Conservation (phyloP, 2,888 invertebrate genomes). For the Stomorhina lunata region DNA sequence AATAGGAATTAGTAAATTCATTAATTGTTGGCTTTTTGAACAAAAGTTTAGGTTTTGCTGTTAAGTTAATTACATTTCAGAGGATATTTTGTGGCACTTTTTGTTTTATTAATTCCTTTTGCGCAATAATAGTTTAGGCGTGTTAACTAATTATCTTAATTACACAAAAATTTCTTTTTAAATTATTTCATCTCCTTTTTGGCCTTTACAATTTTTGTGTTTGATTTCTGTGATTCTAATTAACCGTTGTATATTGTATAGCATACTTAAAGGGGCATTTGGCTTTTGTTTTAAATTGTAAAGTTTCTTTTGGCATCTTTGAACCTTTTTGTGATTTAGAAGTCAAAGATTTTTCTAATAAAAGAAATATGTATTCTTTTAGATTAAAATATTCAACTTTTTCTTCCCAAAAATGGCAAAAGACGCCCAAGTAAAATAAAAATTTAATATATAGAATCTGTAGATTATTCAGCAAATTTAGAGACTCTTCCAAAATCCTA, state of each 20-base stretch:
- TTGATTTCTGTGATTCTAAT: background rate
- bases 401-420: no score
- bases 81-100: background rate
- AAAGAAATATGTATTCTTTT: background rate
- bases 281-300: background rate
- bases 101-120: background rate
- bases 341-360: background rate
- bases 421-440: no score
- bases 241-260: background rate
- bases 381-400: background rate
- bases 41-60: background rate
- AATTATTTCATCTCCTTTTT: no score
- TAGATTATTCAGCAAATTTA: no score
- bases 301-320: background rate
- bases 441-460: no score
- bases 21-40: background rate
- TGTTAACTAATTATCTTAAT: constrained; percentile 14
- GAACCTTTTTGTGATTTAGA: background rate
- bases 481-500: no score
- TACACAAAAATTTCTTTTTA: background rate
- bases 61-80: background rate
- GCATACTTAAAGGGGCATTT: background rate
- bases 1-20: no score
- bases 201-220: no score
- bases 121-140: background rate